Evolutionary conservation across 2,797 vertebrate species (phyloP).

Genomic region (Buceros bicornis): DNA sequence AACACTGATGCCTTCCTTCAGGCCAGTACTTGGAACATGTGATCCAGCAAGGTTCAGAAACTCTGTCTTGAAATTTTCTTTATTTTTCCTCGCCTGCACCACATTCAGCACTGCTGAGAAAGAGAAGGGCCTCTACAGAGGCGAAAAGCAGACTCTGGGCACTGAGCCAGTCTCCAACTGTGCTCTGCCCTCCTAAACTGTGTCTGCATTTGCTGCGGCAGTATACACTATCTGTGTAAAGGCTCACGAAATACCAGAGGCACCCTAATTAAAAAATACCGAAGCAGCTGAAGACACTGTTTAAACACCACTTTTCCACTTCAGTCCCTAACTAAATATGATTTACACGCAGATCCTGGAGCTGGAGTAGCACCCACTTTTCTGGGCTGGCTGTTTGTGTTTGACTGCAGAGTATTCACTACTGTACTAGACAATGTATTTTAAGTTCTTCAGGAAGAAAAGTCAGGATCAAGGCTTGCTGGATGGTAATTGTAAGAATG

Average conservation of each 20-base stretch:
- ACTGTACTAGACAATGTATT: background rate
- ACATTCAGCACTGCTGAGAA: background rate
- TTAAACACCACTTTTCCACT: background rate
- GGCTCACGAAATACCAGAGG: slow-evolving; percentile 14
- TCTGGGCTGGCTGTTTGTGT: background rate
- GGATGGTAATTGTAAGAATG: background rate
- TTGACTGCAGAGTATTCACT: background rate
- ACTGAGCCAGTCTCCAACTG: slow-evolving; percentile 34
- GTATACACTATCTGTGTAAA: background rate
- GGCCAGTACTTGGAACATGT: background rate
- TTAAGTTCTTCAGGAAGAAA: background rate
- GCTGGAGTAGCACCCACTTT: background rate
- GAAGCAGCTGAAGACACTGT: background rate
- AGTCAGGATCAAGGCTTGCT: background rate
- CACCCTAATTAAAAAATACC: background rate
- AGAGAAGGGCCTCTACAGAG: background rate
- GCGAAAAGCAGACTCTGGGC: slow-evolving; percentile 48
- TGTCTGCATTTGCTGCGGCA: background rate
- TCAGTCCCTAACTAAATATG: background rate
- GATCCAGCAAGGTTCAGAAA: background rate
- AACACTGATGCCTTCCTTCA: background rate
- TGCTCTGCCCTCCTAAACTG: slow-evolving; percentile 31
- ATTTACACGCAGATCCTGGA: background rate
- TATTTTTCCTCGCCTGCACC: background rate
- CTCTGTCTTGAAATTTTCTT: background rate